These are phyloP conservation scores for Terrapene triunguis DNA, from an alignment of 2,113 vertebrate genomes.

Conservation along the genomic window DNA sequence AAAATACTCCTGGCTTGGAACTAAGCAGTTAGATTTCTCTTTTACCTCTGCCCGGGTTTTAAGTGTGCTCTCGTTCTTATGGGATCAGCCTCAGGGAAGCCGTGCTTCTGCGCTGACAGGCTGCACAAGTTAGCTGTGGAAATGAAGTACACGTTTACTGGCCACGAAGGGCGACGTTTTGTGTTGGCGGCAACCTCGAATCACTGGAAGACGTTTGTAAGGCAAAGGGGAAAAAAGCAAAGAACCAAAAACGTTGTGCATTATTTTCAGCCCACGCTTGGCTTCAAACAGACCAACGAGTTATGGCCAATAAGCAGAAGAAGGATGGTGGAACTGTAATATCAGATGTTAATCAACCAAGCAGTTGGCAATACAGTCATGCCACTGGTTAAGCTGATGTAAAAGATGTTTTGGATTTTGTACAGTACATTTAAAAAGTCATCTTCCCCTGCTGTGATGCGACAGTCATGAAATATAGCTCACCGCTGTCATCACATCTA, in stretches of 20 bases:
- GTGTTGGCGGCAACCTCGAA: background rate
- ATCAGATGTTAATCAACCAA: background rate
- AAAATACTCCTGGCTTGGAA: background rate
- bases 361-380: background rate
- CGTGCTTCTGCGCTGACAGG: background rate
- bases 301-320: background rate
- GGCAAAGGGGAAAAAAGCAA: background rate
- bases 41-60: background rate
- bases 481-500: background rate
- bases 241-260: background rate
- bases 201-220: background rate
- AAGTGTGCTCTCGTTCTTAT: background rate
- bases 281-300: background rate
- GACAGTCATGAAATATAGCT: background rate
- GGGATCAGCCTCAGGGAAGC: background rate
- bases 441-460: background rate
- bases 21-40: background rate
- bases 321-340: background rate
- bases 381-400: background rate
- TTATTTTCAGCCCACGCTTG: background rate
- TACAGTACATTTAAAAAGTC: background rate
- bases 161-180: background rate
- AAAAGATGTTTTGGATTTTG: background rate
- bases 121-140: background rate
- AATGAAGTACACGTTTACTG: background rate